Evolutionary conservation across 1,140 invertebrate genomes (phyloP).

Genomic region (Polypedilum pembai): DNA sequence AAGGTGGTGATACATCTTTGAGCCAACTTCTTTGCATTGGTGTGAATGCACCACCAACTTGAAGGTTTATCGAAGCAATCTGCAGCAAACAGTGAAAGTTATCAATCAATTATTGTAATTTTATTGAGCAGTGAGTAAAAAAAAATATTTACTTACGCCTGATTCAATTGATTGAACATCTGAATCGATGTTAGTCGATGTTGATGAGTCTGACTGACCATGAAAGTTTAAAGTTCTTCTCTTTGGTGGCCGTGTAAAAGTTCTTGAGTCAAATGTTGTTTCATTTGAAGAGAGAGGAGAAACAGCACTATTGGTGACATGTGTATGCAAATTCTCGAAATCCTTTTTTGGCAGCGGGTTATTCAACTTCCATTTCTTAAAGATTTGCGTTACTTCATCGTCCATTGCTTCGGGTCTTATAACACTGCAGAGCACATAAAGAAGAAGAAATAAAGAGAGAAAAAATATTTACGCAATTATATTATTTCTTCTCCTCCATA

Average conservation of each 20-base stretch:
- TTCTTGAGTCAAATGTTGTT: conserved; percentile 14
- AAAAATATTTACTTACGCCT: neutral
- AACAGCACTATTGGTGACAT: neutral
- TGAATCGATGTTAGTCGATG: neutral
- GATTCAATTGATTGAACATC: neutral
- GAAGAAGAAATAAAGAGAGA: neutral
- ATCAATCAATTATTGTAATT: neutral
- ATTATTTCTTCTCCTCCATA: neutral
- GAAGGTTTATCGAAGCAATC: conserved; percentile 23
- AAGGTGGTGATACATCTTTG: conserved; percentile 40
- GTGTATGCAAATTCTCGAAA: neutral
- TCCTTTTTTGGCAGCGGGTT: conserved; percentile 15
- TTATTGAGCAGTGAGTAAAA: neutral
- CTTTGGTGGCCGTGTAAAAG: neutral
- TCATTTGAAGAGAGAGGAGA: neutral
- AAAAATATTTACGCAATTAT: conserved; percentile 8
- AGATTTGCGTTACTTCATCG: conserved; percentile 18
- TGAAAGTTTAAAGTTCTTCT: neutral
- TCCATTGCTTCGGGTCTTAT: conserved; percentile 22
- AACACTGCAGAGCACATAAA: conserved; percentile 1
- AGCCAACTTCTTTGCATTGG: conserved; percentile 41
- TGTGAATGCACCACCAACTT: neutral
- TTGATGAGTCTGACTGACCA: neutral
- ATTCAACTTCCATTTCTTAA: conserved; percentile 25
- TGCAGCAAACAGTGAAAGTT: neutral